These are phyloP conservation scores for Littorina saxatilis DNA, from an alignment of 1,140 invertebrate genomes.

Conservation along the genomic window DNA sequence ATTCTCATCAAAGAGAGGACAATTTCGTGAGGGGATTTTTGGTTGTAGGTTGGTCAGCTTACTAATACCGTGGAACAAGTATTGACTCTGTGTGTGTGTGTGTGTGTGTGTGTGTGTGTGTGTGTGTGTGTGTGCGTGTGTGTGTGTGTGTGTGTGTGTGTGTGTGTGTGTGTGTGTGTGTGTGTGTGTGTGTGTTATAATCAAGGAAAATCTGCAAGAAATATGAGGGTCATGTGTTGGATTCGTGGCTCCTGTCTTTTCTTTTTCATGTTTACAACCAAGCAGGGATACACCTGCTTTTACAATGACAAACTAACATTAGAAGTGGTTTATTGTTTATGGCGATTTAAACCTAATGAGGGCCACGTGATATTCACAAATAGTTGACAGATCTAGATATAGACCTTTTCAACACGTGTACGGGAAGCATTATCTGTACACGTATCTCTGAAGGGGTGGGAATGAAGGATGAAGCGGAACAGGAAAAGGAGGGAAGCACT, in stretches of 20 bases:
- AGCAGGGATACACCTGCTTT: background rate
- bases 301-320: background rate
- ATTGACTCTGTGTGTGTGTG: background rate
- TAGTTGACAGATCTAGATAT: too few relatives aligned
- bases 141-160: background rate
- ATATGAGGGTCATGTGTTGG: too few relatives aligned
- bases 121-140: background rate
- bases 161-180: background rate
- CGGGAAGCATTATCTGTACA: too few relatives aligned
- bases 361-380: background rate
- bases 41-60: background rate
- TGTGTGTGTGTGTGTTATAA: too few relatives aligned
- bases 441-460: too few relatives aligned
- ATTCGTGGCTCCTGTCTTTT: background rate
- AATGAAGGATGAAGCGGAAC: too few relatives aligned
- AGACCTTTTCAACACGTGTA: too few relatives aligned
- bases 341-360: background rate
- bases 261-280: background rate
- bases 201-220: too few relatives aligned
- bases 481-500: too few relatives aligned
- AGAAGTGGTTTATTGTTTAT: background rate
- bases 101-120: background rate
- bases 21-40: background rate
- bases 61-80: background rate
- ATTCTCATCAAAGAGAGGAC: too few relatives aligned